Evolutionary conservation across 2,797 vertebrate species (phyloP).

Genomic region (Aulostomus chinensis): DNA sequence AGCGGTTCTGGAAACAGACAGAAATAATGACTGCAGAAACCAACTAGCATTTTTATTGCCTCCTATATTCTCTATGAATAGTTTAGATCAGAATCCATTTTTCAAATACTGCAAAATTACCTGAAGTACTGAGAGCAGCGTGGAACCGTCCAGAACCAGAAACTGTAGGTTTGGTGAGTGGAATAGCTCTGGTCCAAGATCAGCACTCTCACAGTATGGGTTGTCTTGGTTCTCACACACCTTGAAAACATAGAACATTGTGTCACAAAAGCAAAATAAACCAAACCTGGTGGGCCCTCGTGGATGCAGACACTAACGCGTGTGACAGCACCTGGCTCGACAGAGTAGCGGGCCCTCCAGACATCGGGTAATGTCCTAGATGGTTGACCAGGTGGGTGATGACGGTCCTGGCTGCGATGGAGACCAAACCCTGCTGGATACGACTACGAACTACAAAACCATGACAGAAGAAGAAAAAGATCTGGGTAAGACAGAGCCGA

Average conservation of each 20-base stretch:
- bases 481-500: neutral
- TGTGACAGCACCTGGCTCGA: conserved; percentile 84
- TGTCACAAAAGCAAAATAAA: neutral
- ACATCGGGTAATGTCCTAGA: conserved; percentile 97
- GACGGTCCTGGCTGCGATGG: conserved; percentile 94
- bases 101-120: conserved; percentile 26
- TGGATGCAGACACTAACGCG: too few relatives aligned
- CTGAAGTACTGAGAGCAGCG: conserved; percentile 88
- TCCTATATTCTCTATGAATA: too few relatives aligned
- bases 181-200: conserved; percentile 97
- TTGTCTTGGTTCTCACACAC: conserved; percentile 99
- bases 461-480: neutral
- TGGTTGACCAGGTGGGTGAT: conserved; percentile 98
- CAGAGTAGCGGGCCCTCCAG: conserved; percentile 94
- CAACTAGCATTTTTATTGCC: neutral
- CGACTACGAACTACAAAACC: conserved; percentile 87
- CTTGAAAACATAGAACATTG: conserved; percentile 35
- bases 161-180: conserved; percentile 97
- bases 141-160: conserved; percentile 93
- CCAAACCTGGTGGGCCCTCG: too few relatives aligned
- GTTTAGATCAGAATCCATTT: too few relatives aligned
- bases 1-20: conserved; percentile 85
- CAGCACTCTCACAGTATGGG: conserved; percentile 90
- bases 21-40: neutral
- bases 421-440: conserved; percentile 95